phyloP scores from a whole-genome alignment of 2,797 vertebrate species.

The Nyctalus aviator region DNA sequence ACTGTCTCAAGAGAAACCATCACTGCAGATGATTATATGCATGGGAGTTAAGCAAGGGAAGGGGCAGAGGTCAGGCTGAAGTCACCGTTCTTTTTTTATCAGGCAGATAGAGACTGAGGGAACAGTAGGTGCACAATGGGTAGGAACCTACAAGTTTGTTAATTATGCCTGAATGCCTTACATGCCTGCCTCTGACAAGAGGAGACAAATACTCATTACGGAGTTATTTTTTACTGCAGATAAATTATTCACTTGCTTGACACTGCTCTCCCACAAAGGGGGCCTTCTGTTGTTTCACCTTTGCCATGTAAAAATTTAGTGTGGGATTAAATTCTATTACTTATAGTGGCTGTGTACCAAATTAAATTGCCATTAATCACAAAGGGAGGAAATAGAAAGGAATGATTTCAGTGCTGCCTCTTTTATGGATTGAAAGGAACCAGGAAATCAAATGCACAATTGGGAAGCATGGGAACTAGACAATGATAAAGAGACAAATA shows the following conservation, averaged over 20 bases:
- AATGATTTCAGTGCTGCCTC: background rate
- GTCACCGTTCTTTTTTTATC: constrained; percentile 64
- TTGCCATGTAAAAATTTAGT: constrained; percentile 74
- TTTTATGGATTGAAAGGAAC: constrained; percentile 44
- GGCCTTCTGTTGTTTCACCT: constrained; percentile 63
- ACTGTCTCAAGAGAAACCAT: constrained; percentile 67
- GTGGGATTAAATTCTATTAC: constrained; percentile 76
- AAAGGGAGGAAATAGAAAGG: constrained; percentile 68
- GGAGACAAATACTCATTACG: constrained; percentile 70
- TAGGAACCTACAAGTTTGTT: constrained; percentile 48
- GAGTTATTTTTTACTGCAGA: constrained; percentile 71
- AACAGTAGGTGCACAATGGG: constrained; percentile 9
- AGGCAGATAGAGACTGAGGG: constrained; percentile 42
- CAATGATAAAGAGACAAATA: background rate
- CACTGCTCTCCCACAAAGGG: constrained; percentile 63
- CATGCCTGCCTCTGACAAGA: constrained; percentile 53
- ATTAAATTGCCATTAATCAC: constrained; percentile 66
- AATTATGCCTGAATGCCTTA: constrained; percentile 67
- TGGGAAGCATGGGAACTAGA: constrained; percentile 42
- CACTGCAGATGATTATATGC: constrained; percentile 55
- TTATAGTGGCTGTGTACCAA: constrained; percentile 50
- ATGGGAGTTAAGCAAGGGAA: constrained; percentile 49
- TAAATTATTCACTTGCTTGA: constrained; percentile 77
- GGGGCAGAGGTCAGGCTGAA: background rate
- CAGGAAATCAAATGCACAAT: background rate